phyloP scores from a whole-genome alignment of 1,140 invertebrate species.

The Cyrtorhinus lividipennis region DNA sequence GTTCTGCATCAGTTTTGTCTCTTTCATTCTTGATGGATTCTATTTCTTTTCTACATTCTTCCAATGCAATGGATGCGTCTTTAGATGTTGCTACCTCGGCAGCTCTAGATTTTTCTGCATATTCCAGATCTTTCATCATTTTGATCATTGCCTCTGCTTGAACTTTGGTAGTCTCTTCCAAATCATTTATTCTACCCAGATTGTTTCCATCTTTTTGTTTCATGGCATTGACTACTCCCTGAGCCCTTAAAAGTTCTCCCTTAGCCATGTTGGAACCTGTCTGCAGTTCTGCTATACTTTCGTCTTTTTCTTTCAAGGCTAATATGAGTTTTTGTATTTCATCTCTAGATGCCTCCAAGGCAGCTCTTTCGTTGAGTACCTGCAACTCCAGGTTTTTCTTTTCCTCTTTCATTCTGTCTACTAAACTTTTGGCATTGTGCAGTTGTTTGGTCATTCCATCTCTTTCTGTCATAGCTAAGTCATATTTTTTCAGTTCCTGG shows the following conservation, averaged over 20 bases:
- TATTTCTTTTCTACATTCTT: background rate
- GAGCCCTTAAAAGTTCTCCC: background rate
- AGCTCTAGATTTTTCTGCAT: background rate
- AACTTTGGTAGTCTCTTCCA: background rate
- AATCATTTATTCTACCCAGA: background rate
- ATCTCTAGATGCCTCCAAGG: background rate
- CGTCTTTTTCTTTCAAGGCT: background rate
- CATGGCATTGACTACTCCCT: background rate
- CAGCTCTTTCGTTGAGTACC: background rate
- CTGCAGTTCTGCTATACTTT: background rate
- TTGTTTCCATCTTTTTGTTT: background rate
- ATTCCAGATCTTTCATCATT: background rate
- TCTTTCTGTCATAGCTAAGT: background rate
- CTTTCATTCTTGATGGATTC: background rate
- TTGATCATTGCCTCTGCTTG: background rate
- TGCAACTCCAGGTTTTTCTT: background rate
- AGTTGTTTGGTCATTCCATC: background rate
- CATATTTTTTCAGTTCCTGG: background rate
- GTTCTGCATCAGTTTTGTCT: background rate
- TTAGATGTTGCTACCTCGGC: background rate
- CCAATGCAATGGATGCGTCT: background rate
- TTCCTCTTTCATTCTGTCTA: background rate
- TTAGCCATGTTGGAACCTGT: background rate
- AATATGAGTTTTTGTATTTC: background rate
- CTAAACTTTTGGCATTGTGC: background rate